Base-by-base conservation (phyloP, 2,797 vertebrate species). In the Petrocephalus schoutedeni region DNA sequence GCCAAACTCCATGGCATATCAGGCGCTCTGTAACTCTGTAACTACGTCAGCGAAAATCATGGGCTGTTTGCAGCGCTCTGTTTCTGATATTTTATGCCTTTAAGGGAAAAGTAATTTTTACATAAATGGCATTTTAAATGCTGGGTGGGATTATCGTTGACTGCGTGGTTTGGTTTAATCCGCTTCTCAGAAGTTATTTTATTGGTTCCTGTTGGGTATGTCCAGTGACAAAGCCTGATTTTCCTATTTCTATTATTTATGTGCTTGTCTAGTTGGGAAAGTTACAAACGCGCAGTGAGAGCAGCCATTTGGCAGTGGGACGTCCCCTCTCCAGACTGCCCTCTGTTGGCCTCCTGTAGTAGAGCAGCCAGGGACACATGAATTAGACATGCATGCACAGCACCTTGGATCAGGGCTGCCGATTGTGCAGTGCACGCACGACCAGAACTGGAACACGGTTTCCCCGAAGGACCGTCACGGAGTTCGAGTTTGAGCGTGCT, bases 401-500 rank as follows among this genome's bases (percentile, higher is more conserved):
- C 36, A 49, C 58, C 54, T n/a, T n/a, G 8, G 28, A 86, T 64
- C 58, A 67, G 23, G 45, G 80, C 16, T 41, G 45, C 54, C n/a
- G 1, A 84, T 32, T 19, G 28, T 58, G 53, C 12, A 88, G 83
- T 41, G 49, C 67, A 49, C 14, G 16, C 82, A 88, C 21, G 67
- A 67, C 21, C 16, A 84, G 87, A 88, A 88, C 87, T 88, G 61
- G 87, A 91, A 74, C 88, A 89, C 87, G 86, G 82, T 84, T 90
- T 89, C 89, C 89, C 89, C 67, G 3, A 89, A 90, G 91, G 89
- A 58, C 4, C 23, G 14, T 59, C 64, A 88, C 87, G 45, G 53
- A 89, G 88, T 59, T 57, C 87, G 80, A 87, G 85, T 89, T 90
- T 53, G 83, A 58, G 83, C n/a, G 89, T 92, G 90, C 88, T 41